Percentiles rank a stretch among this genome's conserved stretches.
Conservation (phyloP, 1,140 invertebrate genomes). For the Pseudomyrmex cubaensis region DNA sequence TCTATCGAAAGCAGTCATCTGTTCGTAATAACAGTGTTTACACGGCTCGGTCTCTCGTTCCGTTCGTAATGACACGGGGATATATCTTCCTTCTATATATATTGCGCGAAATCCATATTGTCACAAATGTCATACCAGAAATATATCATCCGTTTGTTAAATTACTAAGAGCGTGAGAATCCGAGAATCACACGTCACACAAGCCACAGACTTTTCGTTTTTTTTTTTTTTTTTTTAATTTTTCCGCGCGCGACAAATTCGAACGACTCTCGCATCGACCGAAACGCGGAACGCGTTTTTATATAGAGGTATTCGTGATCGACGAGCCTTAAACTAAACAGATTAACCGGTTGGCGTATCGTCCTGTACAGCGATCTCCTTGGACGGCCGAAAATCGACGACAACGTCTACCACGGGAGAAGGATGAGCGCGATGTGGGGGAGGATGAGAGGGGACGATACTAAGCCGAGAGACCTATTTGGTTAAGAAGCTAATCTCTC, state of each 20-base stretch:
- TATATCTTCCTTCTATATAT: neutral
- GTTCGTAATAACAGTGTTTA: neutral
- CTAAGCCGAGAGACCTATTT: slow-evolving; percentile 72
- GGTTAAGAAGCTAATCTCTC: slow-evolving; percentile 77
- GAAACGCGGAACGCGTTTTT: slow-evolving; percentile 18
- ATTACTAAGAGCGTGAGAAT: neutral
- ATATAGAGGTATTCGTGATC: slow-evolving; percentile 36
- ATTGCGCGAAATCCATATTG: no score
- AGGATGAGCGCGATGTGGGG: slow-evolving; percentile 15
- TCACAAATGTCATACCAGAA: neutral
- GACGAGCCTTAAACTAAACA: slow-evolving; percentile 64
- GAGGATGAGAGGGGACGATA: neutral
- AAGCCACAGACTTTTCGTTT: no score
- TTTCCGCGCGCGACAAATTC: neutral
- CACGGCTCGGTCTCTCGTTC: neutral
- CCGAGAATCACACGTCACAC: neutral
- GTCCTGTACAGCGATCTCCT: slow-evolving; percentile 51
- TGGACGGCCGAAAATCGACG: slow-evolving; percentile 48
- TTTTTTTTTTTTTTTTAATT: neutral
- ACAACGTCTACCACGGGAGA: slow-evolving; percentile 35
- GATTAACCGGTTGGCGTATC: slow-evolving; percentile 61
- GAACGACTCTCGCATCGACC: neutral
- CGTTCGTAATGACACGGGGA: neutral
- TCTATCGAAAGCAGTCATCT: neutral
- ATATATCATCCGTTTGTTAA: neutral